Evolutionary conservation across 2,888 invertebrate species (phyloP), one percentile per base, ranked within the genome.

Genomic region (Brachycybe producta): DNA sequence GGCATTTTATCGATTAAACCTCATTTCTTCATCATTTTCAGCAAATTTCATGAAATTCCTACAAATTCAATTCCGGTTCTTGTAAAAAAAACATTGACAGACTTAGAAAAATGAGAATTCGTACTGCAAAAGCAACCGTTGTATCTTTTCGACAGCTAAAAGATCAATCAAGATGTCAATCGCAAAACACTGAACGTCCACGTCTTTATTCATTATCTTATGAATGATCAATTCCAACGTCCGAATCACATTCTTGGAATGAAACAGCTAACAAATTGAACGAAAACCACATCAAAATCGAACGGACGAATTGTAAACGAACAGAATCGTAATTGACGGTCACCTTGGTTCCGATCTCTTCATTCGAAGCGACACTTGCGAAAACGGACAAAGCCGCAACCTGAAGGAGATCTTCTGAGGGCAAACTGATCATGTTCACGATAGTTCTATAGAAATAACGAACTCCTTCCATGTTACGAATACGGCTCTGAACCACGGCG

Each of bases 221-320:
- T 15, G 28, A 13, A 43, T 30, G n/a, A 43, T 43, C 11, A 43
- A n/a, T 19, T 28, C 43, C 28, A 43, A 43, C n/a, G 43, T 43
- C 28, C 21, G 26, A 13, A 30, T 23, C 2, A 43, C 1, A 17
- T 43, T 43, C 15, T 26, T 32, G 5, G 43, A 19, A n/a, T 43
- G 27, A 43, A 43, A 43, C n/a, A 43, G 43, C 43, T 43, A 30
- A n/a, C n/a, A n/a, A 39, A 24, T 24, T 30, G 17, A 42, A 23
- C n/a, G 13, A 23, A 41, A 41, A 23, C 2, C n/a, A 41, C 2
- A 5, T n/a, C 15, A 5, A 27, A 2, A 17, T 28, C 27, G 5
- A 11, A 15, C 15, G 19, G 30, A 26, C 17, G 30, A 35, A 35
- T 5, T 21, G 3, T 13, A 21, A 19, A 19, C 8, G 3, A 11